Percentiles rank a stretch among this genome's conserved stretches.
Evolutionary conservation across 2,797 vertebrate genomes (phyloP).

Genomic region (Pseudochaenichthys georgianus): DNA sequence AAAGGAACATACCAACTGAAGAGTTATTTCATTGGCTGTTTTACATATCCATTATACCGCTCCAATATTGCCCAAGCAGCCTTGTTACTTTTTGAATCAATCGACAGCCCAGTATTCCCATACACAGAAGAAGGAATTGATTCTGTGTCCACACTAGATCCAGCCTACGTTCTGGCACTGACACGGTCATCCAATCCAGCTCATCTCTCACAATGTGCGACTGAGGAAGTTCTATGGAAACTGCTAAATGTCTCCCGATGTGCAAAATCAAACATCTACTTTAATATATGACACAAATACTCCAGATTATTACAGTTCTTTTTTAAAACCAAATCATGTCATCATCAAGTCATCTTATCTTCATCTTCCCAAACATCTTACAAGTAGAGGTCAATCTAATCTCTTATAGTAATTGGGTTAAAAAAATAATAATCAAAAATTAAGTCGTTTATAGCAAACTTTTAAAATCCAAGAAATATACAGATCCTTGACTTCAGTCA

Average conservation of each 20-base stretch:
- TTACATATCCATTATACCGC: slow-evolving; percentile 10
- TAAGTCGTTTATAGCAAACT: too few relatives aligned
- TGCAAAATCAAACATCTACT: not conserved
- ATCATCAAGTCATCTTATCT: too few relatives aligned
- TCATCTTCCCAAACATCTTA: too few relatives aligned
- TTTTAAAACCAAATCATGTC: too few relatives aligned
- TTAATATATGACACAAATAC: too few relatives aligned
- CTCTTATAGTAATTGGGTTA: too few relatives aligned
- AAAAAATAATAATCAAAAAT: too few relatives aligned
- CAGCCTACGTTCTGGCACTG: not conserved
- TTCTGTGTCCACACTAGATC: not conserved
- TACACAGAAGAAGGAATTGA: not conserved
- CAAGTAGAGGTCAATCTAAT: too few relatives aligned
- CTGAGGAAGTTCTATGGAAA: not conserved
- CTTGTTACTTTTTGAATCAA: not conserved
- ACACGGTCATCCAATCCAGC: not conserved
- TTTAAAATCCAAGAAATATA: too few relatives aligned
- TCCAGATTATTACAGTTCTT: too few relatives aligned
- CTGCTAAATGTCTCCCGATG: not conserved
- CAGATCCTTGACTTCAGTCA: too few relatives aligned
- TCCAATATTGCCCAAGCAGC: not conserved
- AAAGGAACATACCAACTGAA: not conserved
- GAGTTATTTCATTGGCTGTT: slow-evolving; percentile 10
- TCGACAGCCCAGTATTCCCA: not conserved
- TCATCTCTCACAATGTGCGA: not conserved